Percentiles rank a stretch among this genome's conserved stretches.
Conservation (phyloP, 30 jellyfish, hydroid and myxozoan species). For the Aurelia aurita region DNA sequence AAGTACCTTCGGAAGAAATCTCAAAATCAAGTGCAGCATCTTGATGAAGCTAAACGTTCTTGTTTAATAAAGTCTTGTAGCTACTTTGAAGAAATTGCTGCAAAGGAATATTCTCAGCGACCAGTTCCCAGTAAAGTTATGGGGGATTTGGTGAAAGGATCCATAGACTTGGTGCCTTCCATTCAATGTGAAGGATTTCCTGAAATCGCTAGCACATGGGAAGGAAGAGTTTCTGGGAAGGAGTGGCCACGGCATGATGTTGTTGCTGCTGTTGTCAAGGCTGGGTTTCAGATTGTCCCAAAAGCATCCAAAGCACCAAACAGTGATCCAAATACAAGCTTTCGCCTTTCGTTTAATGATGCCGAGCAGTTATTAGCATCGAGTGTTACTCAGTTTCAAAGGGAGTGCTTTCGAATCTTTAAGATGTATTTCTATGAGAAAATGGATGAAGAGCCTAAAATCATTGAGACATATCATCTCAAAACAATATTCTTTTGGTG, state of each 20-base stretch:
- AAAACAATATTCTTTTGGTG: conserved; percentile 55
- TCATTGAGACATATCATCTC: conserved; percentile 50
- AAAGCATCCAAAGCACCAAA: conserved; percentile 14
- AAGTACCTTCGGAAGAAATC: neutral
- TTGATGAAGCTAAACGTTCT: neutral
- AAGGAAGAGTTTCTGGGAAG: conserved; percentile 28
- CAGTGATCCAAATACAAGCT: conserved; percentile 28
- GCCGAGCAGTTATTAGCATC: conserved; percentile 47
- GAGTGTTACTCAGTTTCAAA: conserved; percentile 19
- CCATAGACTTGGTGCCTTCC: conserved; percentile 53
- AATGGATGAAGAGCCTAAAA: conserved; percentile 39
- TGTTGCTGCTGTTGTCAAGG: conserved; percentile 4
- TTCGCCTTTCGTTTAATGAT: conserved; percentile 30
- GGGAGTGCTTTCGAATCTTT: conserved; percentile 40
- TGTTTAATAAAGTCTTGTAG: neutral
- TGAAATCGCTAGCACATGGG: conserved; percentile 19
- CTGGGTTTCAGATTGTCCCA: conserved; percentile 59
- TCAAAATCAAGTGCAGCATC: neutral
- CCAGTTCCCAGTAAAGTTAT: neutral
- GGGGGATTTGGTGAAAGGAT: conserved; percentile 1
- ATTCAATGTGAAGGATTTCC: conserved; percentile 61
- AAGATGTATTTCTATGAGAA: conserved; percentile 65
- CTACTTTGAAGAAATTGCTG: neutral
- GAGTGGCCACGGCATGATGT: conserved; percentile 43
- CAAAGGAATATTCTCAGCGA: neutral